Base-by-base conservation (phyloP, 1,140 invertebrate genomes). In the Panagrolaimus sp. region DNA sequence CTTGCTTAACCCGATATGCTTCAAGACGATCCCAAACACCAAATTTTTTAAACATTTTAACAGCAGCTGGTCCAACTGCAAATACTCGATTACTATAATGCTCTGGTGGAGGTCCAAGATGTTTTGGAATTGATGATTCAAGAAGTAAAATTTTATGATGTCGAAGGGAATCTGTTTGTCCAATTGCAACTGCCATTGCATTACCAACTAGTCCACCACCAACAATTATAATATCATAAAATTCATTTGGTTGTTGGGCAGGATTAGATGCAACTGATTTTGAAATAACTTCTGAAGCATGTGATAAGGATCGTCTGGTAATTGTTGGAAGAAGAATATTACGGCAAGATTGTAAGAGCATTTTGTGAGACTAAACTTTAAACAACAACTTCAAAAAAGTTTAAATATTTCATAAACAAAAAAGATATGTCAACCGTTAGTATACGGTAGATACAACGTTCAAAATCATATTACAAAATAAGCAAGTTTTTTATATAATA, bases 191-290 rank as follows among this genome's bases (percentile, higher is more conserved):
- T 53, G 74, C 74, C 76, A 76, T 78, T 27, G 74, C 73, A 68
- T 77, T 76, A n/a, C 74, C 74, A 11, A 76, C 74, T 46, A 73
- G 23, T 23, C 74, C 74, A 47, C 74, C 74, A 5, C 74, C 74
- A 11, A 78, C 73, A 46, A 76, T 74, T 38, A 65, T 73, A 47
- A 76, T 42, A 65, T 76, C 74, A 42, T 63, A 63, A 43, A 63
- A 63, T 16, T 63, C 38, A 20, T 57, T 57, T 47, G 46, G 7
- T 2, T 38, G 7, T 27, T 57, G n/a, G n/a, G n/a, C n/a, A 11
- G 20, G 20, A 16, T 14, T 27, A 11, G 51, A 1, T 20, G 51
- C 51, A 27, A 57, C 51, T 20, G 51, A 57, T 20, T 20, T 57
- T 13, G 51, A 57, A 27, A 57, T 38, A 38, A 38, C 31, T 38